Base-by-base conservation (phyloP, 1,140 invertebrate species). In the Achatina immaculata region DNA sequence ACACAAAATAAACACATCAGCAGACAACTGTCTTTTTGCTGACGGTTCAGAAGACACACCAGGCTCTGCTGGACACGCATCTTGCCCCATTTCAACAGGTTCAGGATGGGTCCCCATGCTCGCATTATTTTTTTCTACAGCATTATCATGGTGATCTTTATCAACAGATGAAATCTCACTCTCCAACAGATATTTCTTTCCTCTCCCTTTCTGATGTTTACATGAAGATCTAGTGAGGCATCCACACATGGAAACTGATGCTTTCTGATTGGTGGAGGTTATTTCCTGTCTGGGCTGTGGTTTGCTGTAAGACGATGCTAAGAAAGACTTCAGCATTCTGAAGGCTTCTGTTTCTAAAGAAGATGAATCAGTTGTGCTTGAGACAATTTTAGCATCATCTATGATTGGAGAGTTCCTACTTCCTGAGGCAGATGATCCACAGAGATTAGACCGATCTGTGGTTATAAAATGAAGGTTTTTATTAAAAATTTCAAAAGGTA, bases 241-340 rank as follows among this genome's bases (percentile, higher is more conserved):
- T n/a, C 14, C 51, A 55, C 51, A 55, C n/a, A 21, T 55, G 58
- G 58, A 31, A 2, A 62, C n/a, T 62, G 6, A 6, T 62, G 28
- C 28, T 34, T 62, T 73, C 24, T 73, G 74, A 45, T 65, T 21
- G 0, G 55, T 62, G 14, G 74, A 62, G 16, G 74, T 76, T 38
- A 76, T 76, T 21, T 76, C 74, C 74, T 76, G 74, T 28, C 40
- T 58, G 36, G 74, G 74, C 51, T 76, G 74, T 58, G 74, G 74
- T 42, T 76, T 76, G 74, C 38, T 76, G 43, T 76, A 76, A 2
- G 74, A 76, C 2, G 74, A 62, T 11, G 74, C 19, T 31, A 76
- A 21, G 34, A 62, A 38, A 62, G 74, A 76, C 42, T 71, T 71
- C 7, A 76, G 40, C 55, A 40, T 24, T 31, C 74, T 36, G 43